These are phyloP conservation scores for Opisthograptis luteolata DNA, from an alignment of 2,888 invertebrate species.

Conservation along the genomic window DNA sequence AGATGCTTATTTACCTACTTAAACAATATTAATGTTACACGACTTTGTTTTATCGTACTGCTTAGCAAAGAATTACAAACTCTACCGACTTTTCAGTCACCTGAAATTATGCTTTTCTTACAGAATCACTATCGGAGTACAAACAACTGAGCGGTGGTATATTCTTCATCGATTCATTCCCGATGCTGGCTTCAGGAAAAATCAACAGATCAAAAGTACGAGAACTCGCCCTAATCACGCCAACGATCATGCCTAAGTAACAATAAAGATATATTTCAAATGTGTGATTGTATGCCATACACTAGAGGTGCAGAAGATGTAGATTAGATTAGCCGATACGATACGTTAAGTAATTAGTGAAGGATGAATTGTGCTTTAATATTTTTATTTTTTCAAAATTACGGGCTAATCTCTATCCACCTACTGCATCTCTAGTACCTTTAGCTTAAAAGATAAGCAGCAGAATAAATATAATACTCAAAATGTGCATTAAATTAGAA, in stretches of 20 bases:
- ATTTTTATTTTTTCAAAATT: no score
- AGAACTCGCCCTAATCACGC: constrained; percentile 45
- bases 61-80: no score
- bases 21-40: no score
- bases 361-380: no score
- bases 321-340: background rate
- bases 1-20: no score
- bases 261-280: background rate
- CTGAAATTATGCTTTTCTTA: constrained; percentile 24
- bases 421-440: no score
- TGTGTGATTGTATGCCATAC: background rate
- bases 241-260: constrained; percentile 37
- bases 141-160: constrained; percentile 50
- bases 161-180: constrained; percentile 52
- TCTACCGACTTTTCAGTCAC: background rate
- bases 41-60: no score
- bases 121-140: constrained; percentile 48
- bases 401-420: no score
- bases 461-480: no score
- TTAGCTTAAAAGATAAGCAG: no score
- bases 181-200: constrained; percentile 54
- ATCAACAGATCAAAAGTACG: constrained; percentile 48
- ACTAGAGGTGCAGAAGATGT: background rate
- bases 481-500: no score
- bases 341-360: no score